Conservation (phyloP, 2,797 vertebrate species). For the Clarias platycephalus region DNA sequence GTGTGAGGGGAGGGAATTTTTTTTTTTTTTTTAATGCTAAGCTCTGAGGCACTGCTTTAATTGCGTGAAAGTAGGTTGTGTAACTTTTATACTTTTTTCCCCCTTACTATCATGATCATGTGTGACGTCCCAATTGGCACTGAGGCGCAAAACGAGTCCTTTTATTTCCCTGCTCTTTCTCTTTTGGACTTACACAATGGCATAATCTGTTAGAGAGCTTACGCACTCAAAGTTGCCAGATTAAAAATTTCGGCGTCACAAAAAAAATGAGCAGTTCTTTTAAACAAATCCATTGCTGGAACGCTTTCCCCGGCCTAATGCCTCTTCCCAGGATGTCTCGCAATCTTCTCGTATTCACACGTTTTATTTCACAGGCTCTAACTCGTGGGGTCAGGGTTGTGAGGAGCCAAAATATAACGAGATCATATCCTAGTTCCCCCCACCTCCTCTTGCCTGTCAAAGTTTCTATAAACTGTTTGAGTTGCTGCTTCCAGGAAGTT, state of each 20-base stretch:
- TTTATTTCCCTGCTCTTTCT: not conserved
- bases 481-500: constrained; percentile 51
- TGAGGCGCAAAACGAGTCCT: constrained; percentile 80
- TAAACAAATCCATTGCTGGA: constrained; percentile 42
- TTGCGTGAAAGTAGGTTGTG: not conserved
- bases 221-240: constrained; percentile 46
- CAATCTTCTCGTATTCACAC: constrained; percentile 1
- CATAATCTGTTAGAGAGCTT: constrained; percentile 47
- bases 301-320: constrained; percentile 22
- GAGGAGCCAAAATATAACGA: constrained; percentile 49
- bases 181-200: constrained; percentile 24
- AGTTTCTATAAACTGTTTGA: constrained; percentile 55
- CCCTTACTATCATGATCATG: no score
- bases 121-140: constrained; percentile 76
- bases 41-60: constrained; percentile 18
- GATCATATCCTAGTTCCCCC: constrained; percentile 38
- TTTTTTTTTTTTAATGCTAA: not conserved
- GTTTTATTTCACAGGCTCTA: not conserved
- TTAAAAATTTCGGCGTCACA: constrained; percentile 41
- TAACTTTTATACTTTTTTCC: not conserved
- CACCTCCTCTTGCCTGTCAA: constrained; percentile 45
- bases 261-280: constrained; percentile 22
- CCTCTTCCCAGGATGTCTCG: constrained; percentile 31
- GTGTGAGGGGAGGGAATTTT: not conserved
- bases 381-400: constrained; percentile 46